Base-by-base conservation (phyloP, 2,888 invertebrate genomes). In the Apamea monoglypha region DNA sequence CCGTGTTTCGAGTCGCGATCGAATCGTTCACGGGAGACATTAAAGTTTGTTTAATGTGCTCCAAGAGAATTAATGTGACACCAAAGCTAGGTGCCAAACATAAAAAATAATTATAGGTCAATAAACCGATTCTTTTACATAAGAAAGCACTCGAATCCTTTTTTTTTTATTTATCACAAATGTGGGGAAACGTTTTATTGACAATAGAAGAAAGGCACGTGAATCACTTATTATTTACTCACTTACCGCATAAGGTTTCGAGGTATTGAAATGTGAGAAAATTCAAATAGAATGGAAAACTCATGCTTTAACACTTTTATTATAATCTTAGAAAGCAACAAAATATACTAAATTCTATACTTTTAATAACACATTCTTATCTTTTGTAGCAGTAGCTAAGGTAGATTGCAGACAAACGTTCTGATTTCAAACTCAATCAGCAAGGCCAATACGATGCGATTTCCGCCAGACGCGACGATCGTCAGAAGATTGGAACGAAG, bases 1-100 rank as follows among this genome's bases (percentile, higher is more conserved):
- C 90, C 89, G 91, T 91, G 89, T 91, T 92, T 92, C 89, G 91
- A 91, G 92, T 90, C 90, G 89, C 89, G 86, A 88, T 90, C 91
- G 83, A 91, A 93, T 93, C 92, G 91, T 92, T 93, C 91, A 89
- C 88, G 83, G 86, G 89, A 85, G 89, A 91, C 92, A 91, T 93
- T 93, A 93, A 94, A 93, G 90, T 90, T 90, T 91, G 87, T 93
- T 95, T 94, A 94, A 95, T 92, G 93, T 91, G 90, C 91, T 93
- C 90, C 88, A 88, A 92, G 91, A 92, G 93, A 93, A 94, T 94
- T 93, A 94, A 94, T 92, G 92, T 93, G 92, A 92, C 93, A 92
- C 92, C 92, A 93, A 91, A 87, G 89, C 90, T 89, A 90, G 91
- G 87, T 88, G 89, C 86, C 87, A 89, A 90, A 91, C 92, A 88